Percentiles rank a stretch among this genome's conserved stretches.
Conservation (phyloP, 2,888 invertebrate species). For the Drosophila phalerata region DNA sequence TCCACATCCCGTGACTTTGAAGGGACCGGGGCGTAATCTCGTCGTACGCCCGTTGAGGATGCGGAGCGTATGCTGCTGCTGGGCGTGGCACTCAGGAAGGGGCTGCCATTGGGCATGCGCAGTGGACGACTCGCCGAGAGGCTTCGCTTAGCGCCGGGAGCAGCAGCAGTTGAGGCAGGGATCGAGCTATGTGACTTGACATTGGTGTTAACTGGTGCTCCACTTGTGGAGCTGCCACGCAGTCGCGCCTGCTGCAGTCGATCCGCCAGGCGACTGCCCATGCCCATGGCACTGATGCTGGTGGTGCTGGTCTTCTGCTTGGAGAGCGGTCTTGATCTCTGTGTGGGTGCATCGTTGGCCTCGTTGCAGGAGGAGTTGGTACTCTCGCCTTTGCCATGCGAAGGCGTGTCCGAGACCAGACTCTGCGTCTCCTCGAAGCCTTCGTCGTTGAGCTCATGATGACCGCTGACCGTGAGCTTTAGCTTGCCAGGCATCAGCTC, state of each 20-base stretch:
- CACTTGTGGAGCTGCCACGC: conserved; percentile 35
- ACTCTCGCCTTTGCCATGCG: conserved; percentile 88
- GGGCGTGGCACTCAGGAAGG: conserved; percentile 89
- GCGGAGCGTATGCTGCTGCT: conserved; percentile 84
- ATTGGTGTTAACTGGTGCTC: background rate
- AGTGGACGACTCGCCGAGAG: conserved; percentile 87
- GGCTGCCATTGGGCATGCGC: conserved; percentile 86
- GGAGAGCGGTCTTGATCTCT: conserved; percentile 58
- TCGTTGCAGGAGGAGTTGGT: conserved; percentile 91
- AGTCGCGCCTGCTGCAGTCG: conserved; percentile 70
- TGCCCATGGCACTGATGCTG: conserved; percentile 49
- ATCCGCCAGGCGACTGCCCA: conserved; percentile 72
- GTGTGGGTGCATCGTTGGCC: conserved; percentile 86
- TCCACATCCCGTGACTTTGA: conserved; percentile 88
- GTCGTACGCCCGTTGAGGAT: conserved; percentile 53
- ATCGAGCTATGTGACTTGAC: conserved; percentile 62
- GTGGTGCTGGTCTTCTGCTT: conserved; percentile 66
- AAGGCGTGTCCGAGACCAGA: conserved; percentile 93
- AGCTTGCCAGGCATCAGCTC: conserved; percentile 76
- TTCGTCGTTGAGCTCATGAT: conserved; percentile 92
- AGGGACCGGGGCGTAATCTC: conserved; percentile 55
- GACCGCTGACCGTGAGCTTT: conserved; percentile 72
- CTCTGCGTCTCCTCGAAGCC: conserved; percentile 96
- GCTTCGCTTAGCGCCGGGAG: conserved; percentile 56
- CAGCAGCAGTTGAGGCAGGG: conserved; percentile 23